Evolutionary conservation across 2,113 vertebrate genomes (phyloP).

Genomic region (Ardeotis arabs): DNA sequence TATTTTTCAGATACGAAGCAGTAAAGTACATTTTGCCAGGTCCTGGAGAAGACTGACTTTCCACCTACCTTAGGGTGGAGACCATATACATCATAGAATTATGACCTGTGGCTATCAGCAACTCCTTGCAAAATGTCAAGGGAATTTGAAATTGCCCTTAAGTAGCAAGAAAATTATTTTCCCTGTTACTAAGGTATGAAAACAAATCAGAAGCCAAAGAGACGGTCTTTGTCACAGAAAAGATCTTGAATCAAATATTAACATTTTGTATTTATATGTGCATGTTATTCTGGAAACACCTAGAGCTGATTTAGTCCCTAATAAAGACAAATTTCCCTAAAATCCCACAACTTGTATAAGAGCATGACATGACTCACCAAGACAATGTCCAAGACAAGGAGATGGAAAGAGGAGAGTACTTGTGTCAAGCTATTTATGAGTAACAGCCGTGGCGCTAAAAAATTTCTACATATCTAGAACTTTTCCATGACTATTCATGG

Average conservation of each 20-base stretch:
- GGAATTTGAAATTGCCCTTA: background rate
- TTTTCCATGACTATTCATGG: background rate
- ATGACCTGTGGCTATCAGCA: background rate
- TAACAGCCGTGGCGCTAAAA: background rate
- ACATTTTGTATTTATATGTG: background rate
- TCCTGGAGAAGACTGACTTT: background rate
- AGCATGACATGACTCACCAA: background rate
- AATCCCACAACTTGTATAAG: background rate
- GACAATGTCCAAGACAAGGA: background rate
- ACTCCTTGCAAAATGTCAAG: background rate
- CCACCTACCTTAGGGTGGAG: background rate
- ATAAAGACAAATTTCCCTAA: background rate
- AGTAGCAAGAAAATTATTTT: background rate
- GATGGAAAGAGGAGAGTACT: background rate
- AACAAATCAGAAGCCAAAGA: background rate
- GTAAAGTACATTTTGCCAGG: background rate
- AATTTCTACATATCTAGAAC: background rate
- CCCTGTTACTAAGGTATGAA: background rate
- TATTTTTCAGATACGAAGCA: background rate
- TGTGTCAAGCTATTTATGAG: background rate
- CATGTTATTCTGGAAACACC: background rate
- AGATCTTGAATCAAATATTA: background rate
- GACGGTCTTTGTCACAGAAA: background rate
- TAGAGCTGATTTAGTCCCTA: background rate
- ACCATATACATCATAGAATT: background rate